Conservation (phyloP, 2,888 invertebrate species). For the Drosophila aldrichi region DNA sequence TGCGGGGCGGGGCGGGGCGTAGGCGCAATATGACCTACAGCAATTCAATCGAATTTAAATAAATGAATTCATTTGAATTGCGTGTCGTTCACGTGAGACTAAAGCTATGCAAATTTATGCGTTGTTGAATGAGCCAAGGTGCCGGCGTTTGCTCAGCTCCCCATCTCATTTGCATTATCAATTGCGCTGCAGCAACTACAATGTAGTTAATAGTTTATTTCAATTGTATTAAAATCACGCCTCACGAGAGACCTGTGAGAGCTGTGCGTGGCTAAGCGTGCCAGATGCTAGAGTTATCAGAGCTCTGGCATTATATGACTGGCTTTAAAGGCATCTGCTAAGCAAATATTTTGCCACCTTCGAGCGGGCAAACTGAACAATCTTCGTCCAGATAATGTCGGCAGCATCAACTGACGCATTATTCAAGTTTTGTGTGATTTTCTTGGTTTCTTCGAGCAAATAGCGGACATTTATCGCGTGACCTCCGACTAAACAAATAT, state of each 20-base stretch:
- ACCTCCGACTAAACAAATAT: conserved; percentile 60
- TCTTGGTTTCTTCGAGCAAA: conserved; percentile 38
- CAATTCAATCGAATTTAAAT: background rate
- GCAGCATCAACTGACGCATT: conserved; percentile 43
- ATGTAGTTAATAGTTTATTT: conserved; percentile 5
- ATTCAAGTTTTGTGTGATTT: conserved; percentile 6
- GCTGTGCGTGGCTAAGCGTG: conserved; percentile 16
- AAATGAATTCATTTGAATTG: conserved; percentile 39
- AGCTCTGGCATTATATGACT: background rate
- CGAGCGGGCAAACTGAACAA: conserved; percentile 17
- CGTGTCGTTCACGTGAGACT: conserved; percentile 66
- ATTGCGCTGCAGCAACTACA: conserved; percentile 13
- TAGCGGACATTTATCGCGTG: conserved; percentile 48
- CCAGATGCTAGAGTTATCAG: conserved; percentile 17
- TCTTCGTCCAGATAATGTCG: conserved; percentile 35
- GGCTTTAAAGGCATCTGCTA: background rate
- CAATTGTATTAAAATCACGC: conserved; percentile 36
- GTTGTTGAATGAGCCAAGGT: conserved; percentile 53
- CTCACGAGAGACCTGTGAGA: background rate
- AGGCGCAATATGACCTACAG: conserved; percentile 47
- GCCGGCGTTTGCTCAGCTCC: background rate
- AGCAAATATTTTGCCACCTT: conserved; percentile 49
- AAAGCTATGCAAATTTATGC: conserved; percentile 37
- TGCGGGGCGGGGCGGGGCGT: conserved; percentile 19
- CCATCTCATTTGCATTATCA: conserved; percentile 38